phyloP scores from a whole-genome alignment of 2,888 invertebrate genomes.

The Polyploca ridens region DNA sequence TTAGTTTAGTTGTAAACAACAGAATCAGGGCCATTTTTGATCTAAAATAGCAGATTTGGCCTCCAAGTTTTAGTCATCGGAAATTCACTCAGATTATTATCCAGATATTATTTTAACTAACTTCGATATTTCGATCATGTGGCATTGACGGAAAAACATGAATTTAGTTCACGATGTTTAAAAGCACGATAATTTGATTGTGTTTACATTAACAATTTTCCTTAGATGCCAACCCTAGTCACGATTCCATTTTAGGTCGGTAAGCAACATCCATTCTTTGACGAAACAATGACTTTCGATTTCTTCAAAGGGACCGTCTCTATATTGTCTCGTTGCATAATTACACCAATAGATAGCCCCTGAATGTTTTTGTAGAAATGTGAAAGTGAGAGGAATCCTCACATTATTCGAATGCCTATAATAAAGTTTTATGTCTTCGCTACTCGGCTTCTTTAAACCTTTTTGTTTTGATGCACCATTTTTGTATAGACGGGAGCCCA shows the following conservation, averaged over 20 bases:
- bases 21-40: no score
- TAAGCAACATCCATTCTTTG: background rate
- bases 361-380: slow-evolving; percentile 46
- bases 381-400: slow-evolving; percentile 58
- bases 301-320: slow-evolving; percentile 29
- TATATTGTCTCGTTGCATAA: slow-evolving; percentile 43
- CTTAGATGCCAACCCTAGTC: background rate
- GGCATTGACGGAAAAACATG: no score
- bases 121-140: no score
- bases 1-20: no score
- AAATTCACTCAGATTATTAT: no score
- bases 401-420: slow-evolving; percentile 23
- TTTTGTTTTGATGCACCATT: slow-evolving; percentile 53
- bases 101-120: no score
- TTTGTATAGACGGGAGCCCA: slow-evolving; percentile 38
- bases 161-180: no score
- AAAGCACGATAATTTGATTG: no score
- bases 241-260: background rate
- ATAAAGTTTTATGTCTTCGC: slow-evolving; percentile 55
- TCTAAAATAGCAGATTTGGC: no score
- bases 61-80: no score
- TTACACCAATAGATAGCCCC: slow-evolving; percentile 23
- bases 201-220: background rate
- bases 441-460: slow-evolving; percentile 56
- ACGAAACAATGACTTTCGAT: slow-evolving; percentile 31